phyloP scores from a whole-genome alignment of 2,888 invertebrate species.

The Noctua comes region DNA sequence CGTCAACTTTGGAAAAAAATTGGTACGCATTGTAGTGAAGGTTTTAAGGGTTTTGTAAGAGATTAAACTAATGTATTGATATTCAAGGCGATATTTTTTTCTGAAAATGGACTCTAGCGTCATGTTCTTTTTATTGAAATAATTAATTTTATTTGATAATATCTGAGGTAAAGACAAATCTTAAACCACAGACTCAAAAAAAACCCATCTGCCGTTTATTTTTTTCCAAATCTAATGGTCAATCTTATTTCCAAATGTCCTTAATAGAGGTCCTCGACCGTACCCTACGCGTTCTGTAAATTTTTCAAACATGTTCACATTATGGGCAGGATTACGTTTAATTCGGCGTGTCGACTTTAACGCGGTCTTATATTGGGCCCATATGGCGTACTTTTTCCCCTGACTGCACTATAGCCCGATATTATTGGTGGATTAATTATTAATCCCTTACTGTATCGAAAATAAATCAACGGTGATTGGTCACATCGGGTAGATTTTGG shows the following conservation, averaged over 20 bases:
- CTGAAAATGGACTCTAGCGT: background rate
- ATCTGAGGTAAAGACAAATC: background rate
- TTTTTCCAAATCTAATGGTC: slow-evolving; percentile 19
- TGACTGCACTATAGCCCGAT: slow-evolving; percentile 59
- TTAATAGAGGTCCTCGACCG: slow-evolving; percentile 53
- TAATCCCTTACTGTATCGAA: slow-evolving; percentile 78
- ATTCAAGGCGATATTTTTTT: background rate
- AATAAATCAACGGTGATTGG: slow-evolving; percentile 74
- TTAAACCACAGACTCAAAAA: background rate
- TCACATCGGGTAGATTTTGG: slow-evolving; percentile 60
- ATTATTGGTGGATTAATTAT: slow-evolving; percentile 82
- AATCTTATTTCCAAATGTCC: slow-evolving; percentile 43
- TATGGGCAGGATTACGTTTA: slow-evolving; percentile 84
- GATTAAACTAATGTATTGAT: too few relatives aligned
- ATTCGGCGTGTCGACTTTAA: slow-evolving; percentile 80
- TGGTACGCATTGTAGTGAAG: background rate
- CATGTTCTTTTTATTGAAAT: background rate
- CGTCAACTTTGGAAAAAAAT: background rate
- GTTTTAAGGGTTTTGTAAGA: too few relatives aligned
- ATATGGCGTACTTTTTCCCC: slow-evolving; percentile 82
- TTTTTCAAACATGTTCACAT: slow-evolving; percentile 84
- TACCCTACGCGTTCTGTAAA: slow-evolving; percentile 68
- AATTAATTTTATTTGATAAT: background rate
- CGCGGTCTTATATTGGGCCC: slow-evolving; percentile 81
- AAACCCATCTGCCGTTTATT: background rate